These are phyloP conservation scores for Drosophila yakuba DNA, from an alignment of 1,140 invertebrate species.

Conservation along the genomic window DNA sequence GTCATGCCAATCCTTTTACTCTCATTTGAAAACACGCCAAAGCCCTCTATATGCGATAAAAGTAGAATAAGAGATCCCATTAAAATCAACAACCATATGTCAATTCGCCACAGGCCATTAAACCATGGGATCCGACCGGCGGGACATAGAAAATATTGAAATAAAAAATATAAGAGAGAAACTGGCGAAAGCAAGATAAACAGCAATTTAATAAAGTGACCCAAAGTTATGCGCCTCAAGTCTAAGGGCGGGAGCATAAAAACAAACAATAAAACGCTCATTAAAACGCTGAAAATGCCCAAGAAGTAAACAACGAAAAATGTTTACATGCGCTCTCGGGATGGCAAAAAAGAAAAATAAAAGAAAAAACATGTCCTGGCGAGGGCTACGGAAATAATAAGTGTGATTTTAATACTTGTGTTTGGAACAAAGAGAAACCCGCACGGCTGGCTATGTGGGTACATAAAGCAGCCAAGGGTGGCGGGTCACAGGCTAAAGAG, in stretches of 20 bases:
- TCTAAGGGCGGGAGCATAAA: conserved; percentile 48
- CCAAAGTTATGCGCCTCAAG: conserved; percentile 53
- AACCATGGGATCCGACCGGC: conserved; percentile 15
- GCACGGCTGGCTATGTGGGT: conserved; percentile 11
- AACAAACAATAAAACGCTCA: conserved; percentile 65
- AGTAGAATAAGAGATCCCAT: conserved; percentile 43
- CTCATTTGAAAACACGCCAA: conserved; percentile 2
- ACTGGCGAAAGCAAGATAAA: conserved; percentile 53
- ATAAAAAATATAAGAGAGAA: conserved; percentile 24
- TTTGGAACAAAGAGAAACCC: conserved; percentile 37
- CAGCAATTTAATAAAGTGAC: conserved; percentile 71
- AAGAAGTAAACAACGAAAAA: conserved; percentile 44
- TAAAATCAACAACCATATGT: conserved; percentile 71
- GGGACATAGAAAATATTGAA: conserved; percentile 27
- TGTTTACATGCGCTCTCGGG: conserved; percentile 28
- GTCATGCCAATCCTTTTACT: conserved; percentile 16
- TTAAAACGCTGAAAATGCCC: conserved; percentile 52
- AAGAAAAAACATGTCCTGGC: conserved; percentile 3
- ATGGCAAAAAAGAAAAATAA: conserved; percentile 6
- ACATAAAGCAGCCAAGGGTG: conserved; percentile 8
- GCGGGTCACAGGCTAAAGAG: conserved; percentile 31
- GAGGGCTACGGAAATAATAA: conserved; percentile 59
- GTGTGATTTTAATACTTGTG: conserved; percentile 75
- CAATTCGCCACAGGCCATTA: conserved; percentile 60
- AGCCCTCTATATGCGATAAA: conserved; percentile 25